These are phyloP conservation scores for Diarsia dahlii DNA, from an alignment of 2,888 invertebrate species.

Conservation along the genomic window DNA sequence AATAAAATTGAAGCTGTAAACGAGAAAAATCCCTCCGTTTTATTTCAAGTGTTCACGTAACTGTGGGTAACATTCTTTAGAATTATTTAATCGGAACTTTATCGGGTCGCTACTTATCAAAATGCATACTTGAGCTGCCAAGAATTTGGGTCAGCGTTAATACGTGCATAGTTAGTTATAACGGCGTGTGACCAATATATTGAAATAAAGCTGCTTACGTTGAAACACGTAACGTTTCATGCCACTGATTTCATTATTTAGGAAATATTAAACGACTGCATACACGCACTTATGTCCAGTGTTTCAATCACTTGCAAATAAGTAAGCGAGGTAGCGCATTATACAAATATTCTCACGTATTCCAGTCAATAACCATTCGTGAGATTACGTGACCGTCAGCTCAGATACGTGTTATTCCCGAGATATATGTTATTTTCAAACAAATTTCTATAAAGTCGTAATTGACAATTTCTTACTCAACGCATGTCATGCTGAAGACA, in stretches of 20 bases:
- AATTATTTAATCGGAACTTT: conserved; percentile 45
- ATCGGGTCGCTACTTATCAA: conserved; percentile 52
- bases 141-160: conserved; percentile 64
- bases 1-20: conserved; percentile 51
- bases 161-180: conserved; percentile 37
- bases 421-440: conserved; percentile 60
- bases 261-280: conserved; percentile 74
- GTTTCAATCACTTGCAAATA: conserved; percentile 51
- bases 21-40: conserved; percentile 45
- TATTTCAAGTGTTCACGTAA: conserved; percentile 43
- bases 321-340: conserved; percentile 70
- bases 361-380: conserved; percentile 78
- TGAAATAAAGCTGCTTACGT: conserved; percentile 67
- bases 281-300: conserved; percentile 70
- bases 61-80: conserved; percentile 37
- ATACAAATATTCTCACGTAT: conserved; percentile 88
- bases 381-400: conserved; percentile 81
- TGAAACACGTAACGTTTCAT: conserved; percentile 75
- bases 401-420: conserved; percentile 76
- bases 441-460: conserved; percentile 55
- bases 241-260: conserved; percentile 74
- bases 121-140: conserved; percentile 56
- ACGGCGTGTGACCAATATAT: conserved; percentile 61
- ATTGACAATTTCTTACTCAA: conserved; percentile 60
- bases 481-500: conserved; percentile 31